These are phyloP conservation scores for Elephas maximus DNA, from an alignment of 2,113 vertebrate genomes.

Conservation along the genomic window DNA sequence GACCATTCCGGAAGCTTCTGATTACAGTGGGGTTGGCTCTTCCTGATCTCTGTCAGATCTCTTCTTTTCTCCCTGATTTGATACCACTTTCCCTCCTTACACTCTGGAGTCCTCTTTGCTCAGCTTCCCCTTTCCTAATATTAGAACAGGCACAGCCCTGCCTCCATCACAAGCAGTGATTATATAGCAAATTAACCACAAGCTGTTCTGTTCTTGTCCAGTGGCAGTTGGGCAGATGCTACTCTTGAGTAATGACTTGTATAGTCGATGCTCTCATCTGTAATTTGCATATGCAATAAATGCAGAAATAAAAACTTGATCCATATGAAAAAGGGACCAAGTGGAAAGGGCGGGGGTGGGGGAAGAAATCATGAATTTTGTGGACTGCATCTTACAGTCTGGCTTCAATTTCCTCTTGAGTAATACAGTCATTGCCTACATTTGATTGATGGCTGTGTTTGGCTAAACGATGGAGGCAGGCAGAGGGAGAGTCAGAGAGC, in stretches of 20 bases:
- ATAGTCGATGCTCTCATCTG: slow-evolving; percentile 90
- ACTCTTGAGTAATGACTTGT: slow-evolving; percentile 92
- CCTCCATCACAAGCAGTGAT: slow-evolving; percentile 91
- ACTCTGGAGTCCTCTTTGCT: slow-evolving; percentile 89
- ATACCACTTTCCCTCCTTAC: slow-evolving; percentile 71
- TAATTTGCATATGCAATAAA: slow-evolving; percentile 91
- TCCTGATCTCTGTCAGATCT: neutral
- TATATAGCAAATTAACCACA: slow-evolving; percentile 94
- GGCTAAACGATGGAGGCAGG: slow-evolving; percentile 17
- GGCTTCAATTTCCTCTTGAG: slow-evolving; percentile 65
- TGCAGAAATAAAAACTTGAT: slow-evolving; percentile 88
- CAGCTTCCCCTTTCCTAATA: slow-evolving; percentile 92
- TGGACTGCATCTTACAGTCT: slow-evolving; percentile 76
- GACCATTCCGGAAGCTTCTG: neutral
- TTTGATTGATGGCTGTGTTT: slow-evolving; percentile 72
- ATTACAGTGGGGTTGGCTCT: neutral
- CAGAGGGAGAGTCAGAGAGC: neutral
- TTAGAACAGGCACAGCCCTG: slow-evolving; percentile 90
- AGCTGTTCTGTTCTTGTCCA: slow-evolving; percentile 90
- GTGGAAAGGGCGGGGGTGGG: slow-evolving; percentile 65
- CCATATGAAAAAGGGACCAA: slow-evolving; percentile 82
- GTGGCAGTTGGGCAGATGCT: slow-evolving; percentile 90
- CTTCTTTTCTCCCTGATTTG: slow-evolving; percentile 37
- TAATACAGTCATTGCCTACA: slow-evolving; percentile 56
- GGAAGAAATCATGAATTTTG: slow-evolving; percentile 75